Evolutionary conservation across 2,888 invertebrate species (phyloP), one percentile per base, ranked within the genome.

Genomic region (Lamellibrachia columna): DNA sequence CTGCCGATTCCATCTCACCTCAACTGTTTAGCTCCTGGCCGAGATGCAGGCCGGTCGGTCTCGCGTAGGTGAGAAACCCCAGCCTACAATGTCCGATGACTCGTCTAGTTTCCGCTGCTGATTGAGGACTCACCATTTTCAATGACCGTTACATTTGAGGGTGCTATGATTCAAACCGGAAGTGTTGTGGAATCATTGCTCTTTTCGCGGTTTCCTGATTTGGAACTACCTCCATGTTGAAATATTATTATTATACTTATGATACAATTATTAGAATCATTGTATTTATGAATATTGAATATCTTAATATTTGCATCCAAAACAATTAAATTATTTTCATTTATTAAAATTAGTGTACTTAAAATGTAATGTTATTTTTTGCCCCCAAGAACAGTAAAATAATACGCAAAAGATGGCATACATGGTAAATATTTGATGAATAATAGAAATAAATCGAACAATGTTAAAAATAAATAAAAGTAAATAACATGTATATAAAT

Each of bases 1-100:
- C 75, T n/a, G 75, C 75, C 75, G 75, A 22, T 22, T 75, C 75
- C 75, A 75, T 75, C 75, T 75, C 75, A 75, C 75, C 75, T 75
- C 75, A 75, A 75, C 75, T 75, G 75, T 75, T 75, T 75, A 75
- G 75, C 75, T 22, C 15, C 75, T 15, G 6, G 75, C 75, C 75
- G 75, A 6, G 75, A 4, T 75, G 75, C 75, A 75, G 15, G 75
- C 75, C 75, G 75, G 75, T 15, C 22, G 6, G 75, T 75, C 75
- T 75, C 75, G 11, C 6, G 22, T 2, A 6, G 22, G 22, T 11
- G 75, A n/a, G 75, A 22, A 40, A 40, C 40, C 40, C 75, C 15
- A 15, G 22, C 75, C 75, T 15, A 11, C 75, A 22, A 75, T 22
- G 6, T n/a, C 15, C 22, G 22, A 11, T 75, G 75, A 75, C 75